Conservation (phyloP, 1,140 invertebrate species). For the Elymnias hypermnestra region DNA sequence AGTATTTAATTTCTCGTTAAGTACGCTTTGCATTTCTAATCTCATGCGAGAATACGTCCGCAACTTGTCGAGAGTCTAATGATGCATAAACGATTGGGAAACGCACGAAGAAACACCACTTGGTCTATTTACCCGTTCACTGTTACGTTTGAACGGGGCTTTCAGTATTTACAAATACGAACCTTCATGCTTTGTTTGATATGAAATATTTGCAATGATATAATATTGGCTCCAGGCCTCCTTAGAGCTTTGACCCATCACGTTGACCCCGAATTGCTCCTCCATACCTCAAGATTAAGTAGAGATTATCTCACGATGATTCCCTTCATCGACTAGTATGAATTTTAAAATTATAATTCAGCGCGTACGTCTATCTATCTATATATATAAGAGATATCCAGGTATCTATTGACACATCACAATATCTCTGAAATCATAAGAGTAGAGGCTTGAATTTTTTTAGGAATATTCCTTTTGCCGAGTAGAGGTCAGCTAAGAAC, state of each 20-base stretch:
- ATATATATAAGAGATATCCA: too few species aligned
- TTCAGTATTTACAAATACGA: slow-evolving; percentile 18
- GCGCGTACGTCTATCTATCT: too few species aligned
- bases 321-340: too few species aligned
- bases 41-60: slow-evolving; percentile 25
- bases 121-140: slow-evolving; percentile 47
- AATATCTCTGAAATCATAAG: too few species aligned
- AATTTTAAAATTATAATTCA: too few species aligned
- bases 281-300: too few species aligned
- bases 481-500: too few species aligned
- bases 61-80: slow-evolving; percentile 30
- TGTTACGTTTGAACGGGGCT: slow-evolving; percentile 30
- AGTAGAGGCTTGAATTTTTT: too few species aligned
- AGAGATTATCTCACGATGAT: too few species aligned
- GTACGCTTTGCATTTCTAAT: slow-evolving; percentile 45
- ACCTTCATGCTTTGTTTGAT: slow-evolving; percentile 14
- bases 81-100: slow-evolving; percentile 44
- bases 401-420: too few species aligned
- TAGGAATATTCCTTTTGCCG: too few species aligned
- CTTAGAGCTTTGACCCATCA: neutral
- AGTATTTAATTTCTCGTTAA: slow-evolving; percentile 31
- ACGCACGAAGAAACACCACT: slow-evolving; percentile 34
- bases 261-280: too few species aligned
- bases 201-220: slow-evolving; percentile 7
- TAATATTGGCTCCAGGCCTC: neutral